phyloP scores from a whole-genome alignment of 2,888 invertebrate genomes.

The Acleris literana region DNA sequence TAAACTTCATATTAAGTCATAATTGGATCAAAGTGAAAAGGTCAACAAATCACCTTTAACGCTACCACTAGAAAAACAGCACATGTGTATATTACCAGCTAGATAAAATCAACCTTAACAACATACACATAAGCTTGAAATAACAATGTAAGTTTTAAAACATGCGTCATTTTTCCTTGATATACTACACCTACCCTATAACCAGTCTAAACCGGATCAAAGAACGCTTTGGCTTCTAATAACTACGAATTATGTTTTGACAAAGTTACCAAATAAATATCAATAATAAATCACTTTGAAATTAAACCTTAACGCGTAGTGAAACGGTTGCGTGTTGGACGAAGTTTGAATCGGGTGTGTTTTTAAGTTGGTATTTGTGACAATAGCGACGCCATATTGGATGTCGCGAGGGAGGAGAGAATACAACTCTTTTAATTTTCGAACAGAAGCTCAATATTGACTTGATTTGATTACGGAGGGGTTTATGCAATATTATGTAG shows the following conservation, averaged over 20 bases:
- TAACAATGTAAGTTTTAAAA: no score
- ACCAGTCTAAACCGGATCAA: slow-evolving; percentile 59
- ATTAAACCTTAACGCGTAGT: not conserved
- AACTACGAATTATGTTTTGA: slow-evolving; percentile 55
- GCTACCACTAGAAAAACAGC: not conserved
- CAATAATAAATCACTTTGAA: slow-evolving; percentile 2
- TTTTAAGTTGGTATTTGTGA: slow-evolving; percentile 31
- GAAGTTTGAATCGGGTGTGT: not conserved
- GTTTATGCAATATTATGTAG: slow-evolving; percentile 40
- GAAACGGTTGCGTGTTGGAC: slow-evolving; percentile 37
- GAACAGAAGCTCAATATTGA: slow-evolving; percentile 59
- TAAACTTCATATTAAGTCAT: slow-evolving; percentile 31
- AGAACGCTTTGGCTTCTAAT: slow-evolving; percentile 63
- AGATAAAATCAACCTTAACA: no score
- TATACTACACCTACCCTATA: slow-evolving; percentile 37
- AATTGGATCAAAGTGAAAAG: slow-evolving; percentile 33
- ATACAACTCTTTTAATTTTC: slow-evolving; percentile 72
- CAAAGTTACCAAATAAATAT: slow-evolving; percentile 39
- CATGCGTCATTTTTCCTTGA: no score
- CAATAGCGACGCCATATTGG: slow-evolving; percentile 47
- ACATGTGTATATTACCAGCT: no score
- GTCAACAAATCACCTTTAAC: slow-evolving; percentile 31
- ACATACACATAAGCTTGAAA: no score
- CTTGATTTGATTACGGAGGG: slow-evolving; percentile 63
- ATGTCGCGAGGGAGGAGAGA: slow-evolving; percentile 42